Conservation (phyloP, 2,113 vertebrate genomes). For the Rafetus swinhoei region DNA sequence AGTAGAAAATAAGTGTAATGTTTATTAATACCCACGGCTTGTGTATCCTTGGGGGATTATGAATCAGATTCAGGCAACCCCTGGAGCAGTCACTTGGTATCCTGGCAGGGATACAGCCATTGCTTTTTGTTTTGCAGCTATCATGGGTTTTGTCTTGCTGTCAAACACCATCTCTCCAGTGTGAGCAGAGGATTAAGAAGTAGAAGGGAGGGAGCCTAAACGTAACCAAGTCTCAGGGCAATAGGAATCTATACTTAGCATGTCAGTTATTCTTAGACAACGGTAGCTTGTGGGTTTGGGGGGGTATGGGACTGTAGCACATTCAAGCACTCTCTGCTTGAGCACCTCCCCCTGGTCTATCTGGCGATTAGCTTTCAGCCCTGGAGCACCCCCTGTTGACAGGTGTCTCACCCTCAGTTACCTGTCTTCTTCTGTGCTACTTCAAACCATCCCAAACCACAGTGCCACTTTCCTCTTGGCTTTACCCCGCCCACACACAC, state of each 20-base stretch:
- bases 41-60: neutral
- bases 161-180: neutral
- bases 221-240: neutral
- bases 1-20: slow-evolving; percentile 2
- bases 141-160: neutral
- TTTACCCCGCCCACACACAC: too few species aligned
- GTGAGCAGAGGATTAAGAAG: neutral
- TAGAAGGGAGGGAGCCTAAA: neutral
- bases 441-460: too few species aligned
- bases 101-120: neutral
- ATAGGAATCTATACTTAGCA: neutral
- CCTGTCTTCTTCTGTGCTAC: too few species aligned
- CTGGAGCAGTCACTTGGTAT: neutral
- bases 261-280: neutral
- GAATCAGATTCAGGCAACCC: neutral
- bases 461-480: too few species aligned
- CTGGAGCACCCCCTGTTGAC: too few species aligned
- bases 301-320: neutral
- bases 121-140: neutral
- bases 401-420: too few species aligned
- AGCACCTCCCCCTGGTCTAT: too few species aligned
- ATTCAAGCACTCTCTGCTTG: too few species aligned
- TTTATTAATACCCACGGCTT: slow-evolving; percentile 30
- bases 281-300: neutral
- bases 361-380: too few species aligned